Evolutionary conservation across 2,888 invertebrate genomes (phyloP).

Genomic region (Papilio protenor): DNA sequence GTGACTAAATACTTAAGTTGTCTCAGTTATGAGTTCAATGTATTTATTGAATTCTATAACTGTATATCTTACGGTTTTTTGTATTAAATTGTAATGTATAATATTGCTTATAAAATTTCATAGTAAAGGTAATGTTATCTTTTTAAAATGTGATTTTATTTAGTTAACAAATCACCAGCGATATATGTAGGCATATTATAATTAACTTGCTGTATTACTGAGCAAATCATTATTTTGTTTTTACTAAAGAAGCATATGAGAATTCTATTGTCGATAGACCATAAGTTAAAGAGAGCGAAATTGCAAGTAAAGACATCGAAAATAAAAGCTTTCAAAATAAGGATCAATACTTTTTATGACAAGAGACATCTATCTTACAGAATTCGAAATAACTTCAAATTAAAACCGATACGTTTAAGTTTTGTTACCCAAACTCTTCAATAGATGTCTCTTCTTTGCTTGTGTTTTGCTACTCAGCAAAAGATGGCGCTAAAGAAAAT

Average conservation of each 20-base stretch:
- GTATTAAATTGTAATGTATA: constrained; percentile 55
- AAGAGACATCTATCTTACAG: neutral
- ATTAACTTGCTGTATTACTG: neutral
- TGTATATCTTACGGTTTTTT: constrained; percentile 44
- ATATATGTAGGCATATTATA: neutral
- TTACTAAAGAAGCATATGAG: too few relatives aligned
- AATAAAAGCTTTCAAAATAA: neutral
- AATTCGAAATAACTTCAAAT: neutral
- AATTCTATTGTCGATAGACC: too few relatives aligned
- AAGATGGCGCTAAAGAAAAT: constrained; percentile 48
- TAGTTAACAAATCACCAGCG: neutral
- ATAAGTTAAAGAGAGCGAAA: too few relatives aligned
- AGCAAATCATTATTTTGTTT: too few relatives aligned
- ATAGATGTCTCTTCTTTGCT: neutral
- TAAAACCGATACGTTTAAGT: neutral
- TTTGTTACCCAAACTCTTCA: neutral
- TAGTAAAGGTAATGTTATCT: constrained; percentile 48
- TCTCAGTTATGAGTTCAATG: constrained; percentile 47
- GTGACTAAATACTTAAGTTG: constrained; percentile 48
- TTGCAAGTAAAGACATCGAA: too few relatives aligned
- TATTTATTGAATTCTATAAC: constrained; percentile 8
- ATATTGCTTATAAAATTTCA: constrained; percentile 50
- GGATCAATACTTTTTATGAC: too few relatives aligned
- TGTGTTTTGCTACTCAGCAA: constrained; percentile 48
- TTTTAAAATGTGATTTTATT: constrained; percentile 30